Evolutionary conservation across 2,888 invertebrate species (phyloP), one percentile per base, ranked within the genome.

Genomic region (Nipponacmea schrenckii): DNA sequence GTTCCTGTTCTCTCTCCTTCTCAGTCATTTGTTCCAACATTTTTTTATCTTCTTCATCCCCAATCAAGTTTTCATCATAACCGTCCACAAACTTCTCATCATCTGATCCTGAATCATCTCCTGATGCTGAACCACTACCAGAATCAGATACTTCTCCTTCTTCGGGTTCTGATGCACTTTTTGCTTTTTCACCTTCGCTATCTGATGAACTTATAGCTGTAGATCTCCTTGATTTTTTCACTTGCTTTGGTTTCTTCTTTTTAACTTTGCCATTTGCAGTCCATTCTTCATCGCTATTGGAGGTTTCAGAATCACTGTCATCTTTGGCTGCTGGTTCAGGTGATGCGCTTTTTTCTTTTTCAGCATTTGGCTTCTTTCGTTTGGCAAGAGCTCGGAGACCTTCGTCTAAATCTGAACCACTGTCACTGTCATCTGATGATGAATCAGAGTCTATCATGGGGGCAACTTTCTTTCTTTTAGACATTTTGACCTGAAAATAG

Each of bases 31-130:
- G 93, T 15, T 96, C 96, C 64, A 98, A 90, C 0, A 95, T 91
- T 1, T 95, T 94, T 83, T 95, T 93, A 90, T 98, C 98, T 80
- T 96, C 97, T 74, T 95, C 97, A 89, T 98, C 97, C 0, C 97
- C 97, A 94, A 98, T 97, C 44, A 98, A 92, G 87, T 98, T 95
- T 77, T 98, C 97, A 87, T 97, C 98, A 83, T 95, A 97, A 76
- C 98, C 98, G 90, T 98, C 98, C 87, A 96, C 94, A 86, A 97
- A 98, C 89, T 97, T 96, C 79, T 94, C 94, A 77, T 86, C 81
- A 67, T 75, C 79, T 14, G 73, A 73, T 12, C 69, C 76, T 0
- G 78, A 77, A 17, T 71, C 74, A 10, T 63, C 62, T 27, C 70
- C 77, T 14, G 75, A 76, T 26, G 76, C 80, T 5, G 77, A 75